Percentiles rank a stretch among this genome's conserved stretches.
These are phyloP conservation scores for Synergus japonicus DNA, from an alignment of 2,888 invertebrate species.

Conservation along the genomic window DNA sequence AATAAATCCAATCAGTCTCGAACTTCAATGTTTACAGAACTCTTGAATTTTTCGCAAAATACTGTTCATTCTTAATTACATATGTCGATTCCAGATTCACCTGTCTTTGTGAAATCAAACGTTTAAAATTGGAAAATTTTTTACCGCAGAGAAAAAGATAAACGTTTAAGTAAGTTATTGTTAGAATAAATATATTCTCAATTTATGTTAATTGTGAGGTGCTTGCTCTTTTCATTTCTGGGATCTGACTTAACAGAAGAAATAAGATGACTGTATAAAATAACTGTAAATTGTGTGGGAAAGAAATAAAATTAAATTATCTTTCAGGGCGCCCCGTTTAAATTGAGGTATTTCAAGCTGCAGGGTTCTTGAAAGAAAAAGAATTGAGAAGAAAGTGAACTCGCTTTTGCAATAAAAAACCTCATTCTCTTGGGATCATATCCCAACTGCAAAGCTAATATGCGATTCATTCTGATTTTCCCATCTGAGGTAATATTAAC, in stretches of 20 bases:
- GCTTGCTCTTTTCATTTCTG: background rate
- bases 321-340: background rate
- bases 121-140: background rate
- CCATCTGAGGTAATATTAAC: constrained; percentile 23
- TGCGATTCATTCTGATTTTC: constrained; percentile 33
- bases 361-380: background rate
- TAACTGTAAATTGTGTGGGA: background rate
- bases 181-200: background rate
- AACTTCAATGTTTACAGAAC: constrained; percentile 12
- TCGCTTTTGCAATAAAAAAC: constrained; percentile 13
- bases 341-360: constrained; percentile 28
- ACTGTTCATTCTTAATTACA: background rate
- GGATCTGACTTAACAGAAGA: background rate
- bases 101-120: background rate
- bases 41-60: constrained; percentile 11
- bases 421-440: constrained; percentile 19
- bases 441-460: constrained; percentile 5
- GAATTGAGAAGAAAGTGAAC: background rate
- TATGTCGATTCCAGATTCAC: background rate
- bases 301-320: constrained; percentile 16
- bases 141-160: background rate
- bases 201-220: background rate
- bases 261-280: constrained; percentile 3
- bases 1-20: constrained; percentile 11
- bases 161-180: no score